Percentiles rank a stretch among this genome's conserved stretches.
Conservation (phyloP, 92 coral and sea anemone genomes). For the Porites lobata region DNA sequence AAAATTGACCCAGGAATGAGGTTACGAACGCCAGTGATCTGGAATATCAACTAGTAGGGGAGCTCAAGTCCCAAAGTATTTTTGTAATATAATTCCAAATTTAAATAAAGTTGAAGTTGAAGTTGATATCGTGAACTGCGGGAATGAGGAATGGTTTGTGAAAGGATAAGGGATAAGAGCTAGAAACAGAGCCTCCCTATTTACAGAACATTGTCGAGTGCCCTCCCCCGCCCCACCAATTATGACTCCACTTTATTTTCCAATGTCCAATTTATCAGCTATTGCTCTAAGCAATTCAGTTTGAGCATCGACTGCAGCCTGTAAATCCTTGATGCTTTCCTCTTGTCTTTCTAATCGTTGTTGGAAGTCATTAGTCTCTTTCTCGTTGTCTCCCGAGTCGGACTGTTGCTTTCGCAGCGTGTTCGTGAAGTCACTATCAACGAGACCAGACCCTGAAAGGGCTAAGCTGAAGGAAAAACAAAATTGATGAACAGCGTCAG, state of each 20-base stretch:
- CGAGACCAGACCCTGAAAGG: constrained; percentile 32
- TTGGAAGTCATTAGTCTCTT: constrained; percentile 35
- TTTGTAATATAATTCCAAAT: no score
- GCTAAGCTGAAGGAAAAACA: constrained; percentile 5
- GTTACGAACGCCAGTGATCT: no score
- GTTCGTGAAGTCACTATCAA: constrained; percentile 36
- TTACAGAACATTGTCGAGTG: no score
- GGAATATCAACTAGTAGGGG: no score
- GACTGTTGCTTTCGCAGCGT: constrained; percentile 5
- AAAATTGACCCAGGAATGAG: no score
- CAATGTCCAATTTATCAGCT: constrained; percentile 66
- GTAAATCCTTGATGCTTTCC: constrained; percentile 54
- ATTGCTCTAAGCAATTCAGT: constrained; percentile 59
- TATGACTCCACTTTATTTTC: not conserved
- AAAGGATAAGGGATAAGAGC: no score
- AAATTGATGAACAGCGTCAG: not conserved
- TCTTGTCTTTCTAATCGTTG: constrained; percentile 65
- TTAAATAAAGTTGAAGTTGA: no score
- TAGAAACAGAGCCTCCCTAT: no score
- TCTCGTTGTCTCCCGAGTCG: not conserved
- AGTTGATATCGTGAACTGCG: no score
- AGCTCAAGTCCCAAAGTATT: no score
- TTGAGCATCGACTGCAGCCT: constrained; percentile 80
- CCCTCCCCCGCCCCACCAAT: no score
- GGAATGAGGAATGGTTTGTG: no score